Evolutionary conservation across 2,888 invertebrate genomes (phyloP), one percentile per base, ranked within the genome.

Genomic region (Herminia tarsipennalis): DNA sequence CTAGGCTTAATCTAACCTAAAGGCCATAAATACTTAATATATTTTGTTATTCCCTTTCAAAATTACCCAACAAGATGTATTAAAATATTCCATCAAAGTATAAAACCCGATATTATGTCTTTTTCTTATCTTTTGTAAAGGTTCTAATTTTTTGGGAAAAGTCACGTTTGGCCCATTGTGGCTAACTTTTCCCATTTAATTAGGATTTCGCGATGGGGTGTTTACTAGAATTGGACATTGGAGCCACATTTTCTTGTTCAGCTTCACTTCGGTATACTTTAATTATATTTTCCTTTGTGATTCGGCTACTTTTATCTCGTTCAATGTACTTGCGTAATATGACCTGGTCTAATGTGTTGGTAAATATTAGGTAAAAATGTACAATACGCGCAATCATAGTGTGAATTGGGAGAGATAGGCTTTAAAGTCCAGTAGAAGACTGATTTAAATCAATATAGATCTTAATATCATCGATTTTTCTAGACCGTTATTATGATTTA

Each of bases 131-230:
- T 27, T 30, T 29, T 36, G 28, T 56, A 57, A 69, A 62, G 56
- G 56, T 60, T 35, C 45, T 45, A 64, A 61, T 70, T 66, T 56
- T 66, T 55, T 33, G 32, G 55, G 21, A 41, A 70, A 69, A 68
- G 77, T 76, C 78, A 79, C 78, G 78, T 77, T 66, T 59, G 35
- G 5, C 44, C 72, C 73, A 73, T 79, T 77, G 51, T 45, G 49
- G 49, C 46, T 29, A 78, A 76, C 75, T 78, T 76, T 73, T 37
- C 60, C 70, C 67, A 74, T 77, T 70, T 76, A 70, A 77, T 77
- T 78, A 76, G 63, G 57, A 61, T 70, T 66, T 60, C 43, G 60
- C 46, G 69, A 73, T 66, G 62, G 61, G 41, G 27, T 28, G 27
- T 17, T 32, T 10, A 20, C 17, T 21, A 27, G 60, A 51, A 57